phyloP scores from a whole-genome alignment of 2,888 invertebrate species.

The Subacronicta megacephala region DNA sequence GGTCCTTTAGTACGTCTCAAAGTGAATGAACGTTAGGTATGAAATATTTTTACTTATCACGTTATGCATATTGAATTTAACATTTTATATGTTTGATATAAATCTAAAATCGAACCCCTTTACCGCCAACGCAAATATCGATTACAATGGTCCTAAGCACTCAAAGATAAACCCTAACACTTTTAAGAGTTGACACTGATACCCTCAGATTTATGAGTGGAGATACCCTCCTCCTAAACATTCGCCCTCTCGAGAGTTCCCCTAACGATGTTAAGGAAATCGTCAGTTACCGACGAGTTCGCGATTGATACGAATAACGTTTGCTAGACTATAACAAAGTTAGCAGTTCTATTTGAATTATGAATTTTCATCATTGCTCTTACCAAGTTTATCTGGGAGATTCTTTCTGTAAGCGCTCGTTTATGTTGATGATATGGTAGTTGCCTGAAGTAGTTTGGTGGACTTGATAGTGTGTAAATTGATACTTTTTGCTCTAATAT shows the following conservation, averaged over 20 bases:
- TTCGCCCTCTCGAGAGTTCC: slow-evolving; percentile 35
- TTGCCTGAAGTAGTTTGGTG: slow-evolving; percentile 14
- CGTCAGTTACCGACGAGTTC: slow-evolving; percentile 60
- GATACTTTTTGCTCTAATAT: slow-evolving; percentile 1
- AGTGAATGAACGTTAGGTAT: background rate
- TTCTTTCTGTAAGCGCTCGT: slow-evolving; percentile 9
- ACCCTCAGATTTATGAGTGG: slow-evolving; percentile 52
- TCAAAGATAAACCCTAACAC: slow-evolving; percentile 49
- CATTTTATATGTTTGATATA: background rate
- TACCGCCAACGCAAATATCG: slow-evolving; percentile 31
- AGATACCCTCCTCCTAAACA: slow-evolving; percentile 29
- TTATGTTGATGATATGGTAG: slow-evolving; percentile 20
- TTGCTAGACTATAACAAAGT: slow-evolving; percentile 48
- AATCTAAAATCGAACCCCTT: slow-evolving; percentile 1
- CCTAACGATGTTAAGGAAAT: slow-evolving; percentile 69
- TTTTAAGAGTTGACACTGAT: slow-evolving; percentile 56
- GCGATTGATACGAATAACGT: slow-evolving; percentile 62
- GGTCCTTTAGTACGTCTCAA: background rate
- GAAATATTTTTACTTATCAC: background rate
- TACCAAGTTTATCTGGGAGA: slow-evolving; percentile 23
- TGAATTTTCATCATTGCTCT: slow-evolving; percentile 27
- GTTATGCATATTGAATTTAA: background rate
- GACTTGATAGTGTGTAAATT: slow-evolving; percentile 4
- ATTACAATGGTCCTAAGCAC: slow-evolving; percentile 36
- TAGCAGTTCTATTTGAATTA: slow-evolving; percentile 50